These are phyloP conservation scores for Drosophila paranaensis DNA, from an alignment of 2,888 invertebrate species.

Conservation along the genomic window DNA sequence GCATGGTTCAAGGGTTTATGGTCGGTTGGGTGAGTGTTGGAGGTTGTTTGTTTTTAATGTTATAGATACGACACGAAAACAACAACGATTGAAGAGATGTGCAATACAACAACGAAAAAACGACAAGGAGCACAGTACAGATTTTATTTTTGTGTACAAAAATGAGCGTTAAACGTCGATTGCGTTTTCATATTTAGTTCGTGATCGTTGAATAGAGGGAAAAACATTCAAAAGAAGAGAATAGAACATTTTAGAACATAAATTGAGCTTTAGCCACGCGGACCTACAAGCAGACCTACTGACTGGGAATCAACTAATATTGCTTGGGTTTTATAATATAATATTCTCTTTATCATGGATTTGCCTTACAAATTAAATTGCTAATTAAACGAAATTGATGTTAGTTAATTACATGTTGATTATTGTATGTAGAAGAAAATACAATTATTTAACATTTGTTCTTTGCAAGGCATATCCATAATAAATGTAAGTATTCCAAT, in stretches of 20 bases:
- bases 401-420: too few relatives aligned
- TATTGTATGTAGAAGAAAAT: too few relatives aligned
- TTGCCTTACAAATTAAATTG: neutral
- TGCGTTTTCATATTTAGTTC: conserved; percentile 34
- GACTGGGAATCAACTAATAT: neutral
- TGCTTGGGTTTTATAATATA: neutral
- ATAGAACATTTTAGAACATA: conserved; percentile 54
- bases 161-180: conserved; percentile 60
- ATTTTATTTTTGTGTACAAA: conserved; percentile 26
- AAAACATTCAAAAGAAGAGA: conserved; percentile 71
- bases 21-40: conserved; percentile 23
- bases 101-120: conserved; percentile 57
- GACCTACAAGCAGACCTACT: conserved; percentile 30
- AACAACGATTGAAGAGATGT: conserved; percentile 51
- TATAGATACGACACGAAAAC: conserved; percentile 55
- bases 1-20: conserved; percentile 2
- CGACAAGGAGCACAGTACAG: conserved; percentile 55
- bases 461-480: conserved; percentile 24
- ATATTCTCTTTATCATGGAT: conserved; percentile 19
- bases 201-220: conserved; percentile 39
- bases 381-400: neutral
- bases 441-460: neutral
- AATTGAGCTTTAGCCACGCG: conserved; percentile 5
- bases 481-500: conserved; percentile 1
- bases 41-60: conserved; percentile 40